Evolutionary conservation across 1,140 invertebrate species (phyloP), one percentile per base, ranked within the genome.

Genomic region (Melipona quadrifasciata): DNA sequence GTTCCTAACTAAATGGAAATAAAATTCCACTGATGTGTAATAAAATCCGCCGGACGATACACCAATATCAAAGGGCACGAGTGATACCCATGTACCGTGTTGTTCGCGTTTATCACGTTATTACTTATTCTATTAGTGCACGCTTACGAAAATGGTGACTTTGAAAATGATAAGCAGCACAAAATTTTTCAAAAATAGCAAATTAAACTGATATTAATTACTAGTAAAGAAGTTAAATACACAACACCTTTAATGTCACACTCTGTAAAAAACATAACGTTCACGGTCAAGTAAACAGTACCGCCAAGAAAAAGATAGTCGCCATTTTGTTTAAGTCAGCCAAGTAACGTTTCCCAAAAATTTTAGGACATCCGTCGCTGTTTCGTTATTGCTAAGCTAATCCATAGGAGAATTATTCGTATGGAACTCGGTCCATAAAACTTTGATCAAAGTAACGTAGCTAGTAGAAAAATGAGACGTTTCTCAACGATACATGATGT

Each of bases 241-340:
- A 77, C 65, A 81, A 72, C 73, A 72, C 6, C n/a, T 82, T 70
- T 77, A 39, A 67, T 53, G 39, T 58, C 55, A 80, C 61, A 70
- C 55, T 87, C 76, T 58, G 47, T 64, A 31, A 85, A 39, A 81
- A 77, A 75, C 72, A 71, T 77, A 81, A 80, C 27, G 86, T 89
- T 84, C 83, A 80, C 70, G 83, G 78, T 80, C 72, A 90, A 87
- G 86, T 93, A 93, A 93, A 93, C 90, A 93, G 85, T 75, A 85
- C 90, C 86, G 85, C 76, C 86, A 87, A 80, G 78, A 83, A 73
- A 72, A 67, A 39, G 51, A 71, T 65, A 76, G 84, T 78, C 77
- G 92, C 93, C 93, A 93, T 93, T 90, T 93, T 93, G 91, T 90
- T 93, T 90, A 84, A 84, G 78, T 86, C 71, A 87, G 72, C 84